phyloP scores from a whole-genome alignment of 2,888 invertebrate genomes.

The Stenichneumon culpator region DNA sequence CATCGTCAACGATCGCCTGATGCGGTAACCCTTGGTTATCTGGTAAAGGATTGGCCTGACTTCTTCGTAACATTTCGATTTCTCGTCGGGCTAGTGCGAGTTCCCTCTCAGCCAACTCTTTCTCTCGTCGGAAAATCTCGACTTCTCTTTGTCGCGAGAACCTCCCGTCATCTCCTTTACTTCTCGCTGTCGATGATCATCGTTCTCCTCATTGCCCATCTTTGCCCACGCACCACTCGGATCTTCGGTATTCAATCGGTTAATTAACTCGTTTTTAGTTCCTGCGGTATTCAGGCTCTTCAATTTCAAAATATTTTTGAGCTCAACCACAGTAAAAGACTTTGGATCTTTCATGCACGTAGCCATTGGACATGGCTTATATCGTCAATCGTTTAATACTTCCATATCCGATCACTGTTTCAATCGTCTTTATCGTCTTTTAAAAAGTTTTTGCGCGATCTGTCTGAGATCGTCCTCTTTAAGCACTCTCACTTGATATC shows the following conservation, averaged over 20 bases:
- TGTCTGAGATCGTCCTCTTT: slow-evolving; percentile 2
- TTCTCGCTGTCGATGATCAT: background rate
- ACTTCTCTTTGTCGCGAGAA: background rate
- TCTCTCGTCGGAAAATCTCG: slow-evolving; percentile 15
- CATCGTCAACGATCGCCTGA: background rate
- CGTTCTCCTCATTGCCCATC: background rate
- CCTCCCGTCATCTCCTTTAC: too few species aligned
- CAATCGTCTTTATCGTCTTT: too few species aligned
- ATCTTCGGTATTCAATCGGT: slow-evolving; percentile 5
- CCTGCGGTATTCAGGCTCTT: slow-evolving; percentile 21
- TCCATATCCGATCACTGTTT: too few species aligned
- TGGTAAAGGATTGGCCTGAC: too few species aligned
- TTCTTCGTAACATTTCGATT: slow-evolving; percentile 9
- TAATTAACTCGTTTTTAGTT: slow-evolving; percentile 15
- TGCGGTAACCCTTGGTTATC: too few species aligned
- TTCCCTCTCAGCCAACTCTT: slow-evolving; percentile 18
- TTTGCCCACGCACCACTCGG: slow-evolving; percentile 1
- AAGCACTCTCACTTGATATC: slow-evolving; percentile 1
- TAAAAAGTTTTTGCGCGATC: too few species aligned
- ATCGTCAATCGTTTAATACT: too few species aligned
- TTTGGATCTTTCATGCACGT: too few species aligned
- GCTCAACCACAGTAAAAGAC: slow-evolving; percentile 19
- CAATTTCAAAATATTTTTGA: slow-evolving; percentile 23
- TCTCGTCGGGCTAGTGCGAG: slow-evolving; percentile 26
- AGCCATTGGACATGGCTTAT: too few species aligned